Base-by-base conservation (phyloP, 2,113 vertebrate genomes). In the Mormyrus iriodes region DNA sequence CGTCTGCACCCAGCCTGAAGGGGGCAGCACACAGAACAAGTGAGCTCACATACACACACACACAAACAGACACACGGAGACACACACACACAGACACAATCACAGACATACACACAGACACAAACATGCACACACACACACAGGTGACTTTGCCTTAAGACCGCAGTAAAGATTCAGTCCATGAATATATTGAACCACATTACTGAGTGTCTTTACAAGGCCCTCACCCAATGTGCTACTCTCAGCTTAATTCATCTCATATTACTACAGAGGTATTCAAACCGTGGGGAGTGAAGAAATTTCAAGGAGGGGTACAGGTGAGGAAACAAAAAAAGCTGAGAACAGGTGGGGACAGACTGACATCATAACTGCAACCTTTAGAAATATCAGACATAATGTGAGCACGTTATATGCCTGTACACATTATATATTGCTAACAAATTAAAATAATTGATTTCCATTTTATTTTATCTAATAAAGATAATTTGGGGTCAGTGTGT, bases 1-100 rank as follows among this genome's bases (percentile, higher is more conserved):
- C 96, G 0, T 96, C 95, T 0, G 86, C 95, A 49, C 97, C 97
- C 73, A 99, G 91, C 88, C 98, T 99, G 53, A 10, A 92, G 87
- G 42, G 12, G 31, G 31, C 55, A 82, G 4, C 31, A n/a, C 79
- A 85, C 44, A 49, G 82, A 51, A 35, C 24, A 15, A 24, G 9
- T 61, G 17, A 65, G 21, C 42, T 48, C 82, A 46, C 8, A 17
- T 12, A 35, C 12, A 27, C 61, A 69, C n/a, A 69, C 3, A 69
- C 10, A 39, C 15, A 39, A 13, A 76, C 35, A 76, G 0, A 39
- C 35, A 76, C 3, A 6, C 24, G 35, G 10, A 73, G 3, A 39
- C 3, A 61, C 24, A 61, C 53, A 55, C 1, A 55, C 21, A 24
- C 21, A n/a, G 1, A 61, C 55, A 52, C 10, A 52, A 9, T 13